Evolutionary conservation across 2,113 vertebrate species (phyloP), one percentile per base, ranked within the genome.

Genomic region (Misgurnus mizolepis): DNA sequence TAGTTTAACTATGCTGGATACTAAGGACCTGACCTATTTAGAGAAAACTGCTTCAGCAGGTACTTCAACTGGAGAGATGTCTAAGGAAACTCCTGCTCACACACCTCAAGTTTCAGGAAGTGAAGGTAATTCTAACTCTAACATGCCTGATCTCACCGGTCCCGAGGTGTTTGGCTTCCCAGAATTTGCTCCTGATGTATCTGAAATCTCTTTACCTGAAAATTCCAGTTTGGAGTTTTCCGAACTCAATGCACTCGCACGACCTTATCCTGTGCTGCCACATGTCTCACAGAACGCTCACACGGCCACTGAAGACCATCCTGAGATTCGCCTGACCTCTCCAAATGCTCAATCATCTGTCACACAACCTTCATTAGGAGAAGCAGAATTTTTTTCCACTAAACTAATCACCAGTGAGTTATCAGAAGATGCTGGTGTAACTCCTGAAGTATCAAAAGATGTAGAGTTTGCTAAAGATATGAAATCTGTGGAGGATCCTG

Each of bases 191-290:
- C 55, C 50, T 11, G 67, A 76, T 50, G 74, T 40, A 50, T 83
- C 79, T 4, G 40, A 75, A 67, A 60, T 39, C 2, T 67, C 70
- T 14, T 77, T 83, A 34, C 66, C 76, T 5, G 41, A 73, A 34
- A 81, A 75, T 68, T 79, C 62, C 3, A 49, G 8, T 50, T 71
- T 79, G 41, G 76, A 72, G 5, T 85, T 83, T 76, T 81, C 69
- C 67, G 79, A 76, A 40, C 41, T 83, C 18, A 74, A 85, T 66
- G 47, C 65, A 15, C 39, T 83, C 67, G 79, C 75, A 8, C 79
- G 79, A 50, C 79, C 79, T 67, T 70, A 55, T 62, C 65, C 65
- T 53, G 34, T 58, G 22, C 6, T 67, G 34, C 27, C 70, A 74
- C 7, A 8, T 1, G 12, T 8, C 27, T 68, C 15, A 3, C 43